Percentiles rank a stretch among this genome's conserved stretches.
Conservation (phyloP, 2,113 vertebrate species). For the Hydropotes inermis region DNA sequence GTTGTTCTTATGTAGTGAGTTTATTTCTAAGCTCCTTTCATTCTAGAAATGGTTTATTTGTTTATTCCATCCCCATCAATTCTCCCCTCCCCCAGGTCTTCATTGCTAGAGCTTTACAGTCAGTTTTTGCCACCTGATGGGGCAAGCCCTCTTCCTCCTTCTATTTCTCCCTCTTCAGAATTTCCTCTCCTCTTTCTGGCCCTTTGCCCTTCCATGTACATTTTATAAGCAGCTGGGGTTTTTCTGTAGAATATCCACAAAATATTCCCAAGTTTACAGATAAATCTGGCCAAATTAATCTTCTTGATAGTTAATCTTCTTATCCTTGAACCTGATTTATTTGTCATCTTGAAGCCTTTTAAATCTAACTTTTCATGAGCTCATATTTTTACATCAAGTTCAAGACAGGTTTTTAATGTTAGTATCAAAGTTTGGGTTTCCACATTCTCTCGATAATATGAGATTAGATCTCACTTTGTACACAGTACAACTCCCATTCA, state of each 20-base stretch:
- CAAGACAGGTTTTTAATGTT: background rate
- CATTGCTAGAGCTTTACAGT: background rate
- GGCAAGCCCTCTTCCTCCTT: background rate
- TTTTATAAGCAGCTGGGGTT: background rate
- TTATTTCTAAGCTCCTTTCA: background rate
- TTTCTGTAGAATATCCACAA: conserved; percentile 12
- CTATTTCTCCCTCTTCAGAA: background rate
- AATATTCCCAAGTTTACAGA: background rate
- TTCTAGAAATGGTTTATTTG: background rate
- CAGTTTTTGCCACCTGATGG: background rate
- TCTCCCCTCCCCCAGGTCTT: background rate
- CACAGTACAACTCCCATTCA: background rate
- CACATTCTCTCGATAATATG: background rate
- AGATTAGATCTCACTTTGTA: background rate
- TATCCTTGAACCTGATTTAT: background rate
- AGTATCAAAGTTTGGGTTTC: background rate
- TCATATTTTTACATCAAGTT: background rate
- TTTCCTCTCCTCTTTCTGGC: background rate
- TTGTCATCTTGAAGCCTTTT: background rate
- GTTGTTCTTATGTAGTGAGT: background rate
- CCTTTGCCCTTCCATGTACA: background rate
- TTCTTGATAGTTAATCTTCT: background rate
- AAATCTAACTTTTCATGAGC: background rate
- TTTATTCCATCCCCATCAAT: background rate
- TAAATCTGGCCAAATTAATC: conserved; percentile 1